These are phyloP conservation scores for Caloenas nicobarica DNA, from an alignment of 2,113 vertebrate genomes.

Conservation along the genomic window DNA sequence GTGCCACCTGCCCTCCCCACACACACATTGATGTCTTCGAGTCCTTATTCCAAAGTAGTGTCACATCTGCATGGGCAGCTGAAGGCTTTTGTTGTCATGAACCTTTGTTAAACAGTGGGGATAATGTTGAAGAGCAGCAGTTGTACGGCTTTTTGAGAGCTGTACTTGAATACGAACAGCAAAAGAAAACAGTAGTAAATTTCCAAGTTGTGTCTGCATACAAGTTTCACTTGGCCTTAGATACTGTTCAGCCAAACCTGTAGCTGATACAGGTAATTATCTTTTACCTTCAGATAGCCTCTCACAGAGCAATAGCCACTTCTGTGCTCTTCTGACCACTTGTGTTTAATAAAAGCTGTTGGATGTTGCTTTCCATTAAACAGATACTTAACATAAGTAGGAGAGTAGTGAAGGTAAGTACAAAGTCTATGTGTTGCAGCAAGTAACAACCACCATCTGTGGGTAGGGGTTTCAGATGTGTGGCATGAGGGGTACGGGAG, in stretches of 20 bases:
- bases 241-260: not conserved
- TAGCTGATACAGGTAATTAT: not conserved
- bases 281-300: not conserved
- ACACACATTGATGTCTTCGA: not conserved
- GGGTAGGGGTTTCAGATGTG: not conserved
- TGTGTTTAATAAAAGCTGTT: not conserved
- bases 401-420: not conserved
- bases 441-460: not conserved
- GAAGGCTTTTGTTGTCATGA: not conserved
- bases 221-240: not conserved
- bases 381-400: not conserved
- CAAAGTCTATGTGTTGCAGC: not conserved
- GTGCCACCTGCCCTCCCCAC: accelerated
- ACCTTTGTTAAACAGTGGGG: not conserved
- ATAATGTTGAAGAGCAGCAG: not conserved
- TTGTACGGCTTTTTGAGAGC: not conserved
- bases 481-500: not conserved
- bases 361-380: not conserved
- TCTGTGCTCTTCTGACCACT: not conserved
- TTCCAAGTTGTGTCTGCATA: not conserved
- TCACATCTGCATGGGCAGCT: not conserved
- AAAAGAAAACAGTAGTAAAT: not conserved
- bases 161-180: not conserved
- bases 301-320: not conserved
- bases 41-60: not conserved